Conservation (phyloP, 2,113 vertebrate species). For the Aviceda subcristata region DNA sequence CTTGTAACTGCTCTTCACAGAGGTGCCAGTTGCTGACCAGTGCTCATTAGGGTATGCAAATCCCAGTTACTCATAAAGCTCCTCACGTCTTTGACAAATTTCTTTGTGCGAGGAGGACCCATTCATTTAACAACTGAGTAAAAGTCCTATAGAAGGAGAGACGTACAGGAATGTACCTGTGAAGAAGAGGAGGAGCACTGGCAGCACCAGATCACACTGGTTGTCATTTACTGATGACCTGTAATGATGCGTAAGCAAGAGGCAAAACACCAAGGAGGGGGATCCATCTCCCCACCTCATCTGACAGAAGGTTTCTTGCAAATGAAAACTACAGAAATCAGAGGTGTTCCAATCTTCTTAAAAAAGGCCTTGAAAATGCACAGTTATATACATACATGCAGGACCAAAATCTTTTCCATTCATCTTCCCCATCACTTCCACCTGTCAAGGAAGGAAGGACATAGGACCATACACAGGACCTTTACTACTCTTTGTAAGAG, state of each 20-base stretch:
- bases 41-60: background rate
- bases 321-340: background rate
- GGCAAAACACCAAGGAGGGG: background rate
- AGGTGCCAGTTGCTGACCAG: background rate
- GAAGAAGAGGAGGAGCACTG: background rate
- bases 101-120: background rate
- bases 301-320: background rate
- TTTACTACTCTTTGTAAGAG: background rate
- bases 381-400: background rate
- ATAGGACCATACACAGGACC: no score
- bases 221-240: background rate
- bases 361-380: background rate
- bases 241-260: background rate
- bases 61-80: background rate
- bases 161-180: background rate
- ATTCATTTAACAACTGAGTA: background rate
- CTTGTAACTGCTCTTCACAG: background rate
- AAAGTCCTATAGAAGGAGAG: background rate
- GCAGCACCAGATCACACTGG: background rate
- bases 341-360: background rate
- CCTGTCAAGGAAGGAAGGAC: no score
- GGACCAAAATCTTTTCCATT: background rate
- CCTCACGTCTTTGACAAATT: background rate
- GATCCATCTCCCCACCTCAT: background rate
- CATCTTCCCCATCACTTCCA: background rate